A percentile compares a stretch with the other conserved stretches of the same genome.
Conservation (phyloP, 2,888 invertebrate genomes). For the Ectemnius lituratus region DNA sequence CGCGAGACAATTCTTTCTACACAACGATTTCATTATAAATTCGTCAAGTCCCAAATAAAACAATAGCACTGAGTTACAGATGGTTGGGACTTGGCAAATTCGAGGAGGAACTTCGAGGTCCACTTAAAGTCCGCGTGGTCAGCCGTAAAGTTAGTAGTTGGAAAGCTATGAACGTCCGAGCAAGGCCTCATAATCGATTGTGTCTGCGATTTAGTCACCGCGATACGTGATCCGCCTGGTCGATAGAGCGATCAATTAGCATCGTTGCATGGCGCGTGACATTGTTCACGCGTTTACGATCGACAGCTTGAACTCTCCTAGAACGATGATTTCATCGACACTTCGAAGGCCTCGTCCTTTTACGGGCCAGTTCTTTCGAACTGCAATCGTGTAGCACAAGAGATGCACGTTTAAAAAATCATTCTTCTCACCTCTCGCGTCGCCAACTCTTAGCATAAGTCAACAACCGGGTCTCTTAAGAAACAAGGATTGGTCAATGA, state of each 20-base stretch:
- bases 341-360: neutral
- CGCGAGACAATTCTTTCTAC: too few species aligned
- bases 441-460: too few species aligned
- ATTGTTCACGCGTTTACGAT: conserved; percentile 18
- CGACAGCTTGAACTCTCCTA: conserved; percentile 16
- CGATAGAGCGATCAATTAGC: conserved; percentile 23
- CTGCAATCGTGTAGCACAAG: neutral
- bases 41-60: too few species aligned
- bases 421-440: neutral
- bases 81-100: too few species aligned
- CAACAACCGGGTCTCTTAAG: too few species aligned
- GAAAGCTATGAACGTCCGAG: conserved; percentile 8
- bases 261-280: conserved; percentile 30
- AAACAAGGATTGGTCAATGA: too few species aligned
- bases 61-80: too few species aligned
- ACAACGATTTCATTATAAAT: too few species aligned
- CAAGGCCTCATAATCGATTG: conserved; percentile 23
- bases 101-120: too few species aligned
- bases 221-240: conserved; percentile 21
- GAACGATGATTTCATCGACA: conserved; percentile 16
- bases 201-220: conserved; percentile 17
- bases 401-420: neutral
- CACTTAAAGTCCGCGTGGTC: too few species aligned
- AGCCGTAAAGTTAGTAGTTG: too few species aligned
- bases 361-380: neutral